A percentile compares a stretch with the other conserved stretches of the same genome.
These are phyloP conservation scores for Sciurus vulgaris DNA, from an alignment of 2,797 vertebrate genomes.

Conservation along the genomic window DNA sequence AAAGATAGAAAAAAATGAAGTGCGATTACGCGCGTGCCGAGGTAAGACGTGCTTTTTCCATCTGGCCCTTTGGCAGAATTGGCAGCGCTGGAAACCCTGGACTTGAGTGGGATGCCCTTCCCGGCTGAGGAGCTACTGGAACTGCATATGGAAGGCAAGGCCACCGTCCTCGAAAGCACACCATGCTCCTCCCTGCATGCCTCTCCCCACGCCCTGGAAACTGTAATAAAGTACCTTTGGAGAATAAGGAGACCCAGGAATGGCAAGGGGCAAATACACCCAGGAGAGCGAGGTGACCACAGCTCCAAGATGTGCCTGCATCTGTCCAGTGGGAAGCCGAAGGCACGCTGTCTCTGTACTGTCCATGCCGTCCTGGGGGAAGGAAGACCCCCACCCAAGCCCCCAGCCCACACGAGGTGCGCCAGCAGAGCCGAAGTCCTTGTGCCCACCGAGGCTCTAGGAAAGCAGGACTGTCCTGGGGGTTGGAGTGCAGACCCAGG, in stretches of 20 bases:
- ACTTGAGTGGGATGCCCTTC: accelerated
- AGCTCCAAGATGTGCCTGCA: accelerated
- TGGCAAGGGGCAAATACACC: accelerated
- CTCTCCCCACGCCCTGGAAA: no score
- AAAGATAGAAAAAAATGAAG: neutral
- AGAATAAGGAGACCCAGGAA: neutral
- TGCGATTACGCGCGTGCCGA: neutral
- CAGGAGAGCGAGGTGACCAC: neutral
- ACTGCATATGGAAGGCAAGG: neutral
- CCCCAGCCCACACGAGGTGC: no score
- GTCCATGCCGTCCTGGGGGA: neutral
- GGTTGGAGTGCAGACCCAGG: no score
- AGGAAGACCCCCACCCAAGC: no score
- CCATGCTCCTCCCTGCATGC: no score
- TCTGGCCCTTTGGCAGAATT: accelerated
- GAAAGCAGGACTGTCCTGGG: no score
- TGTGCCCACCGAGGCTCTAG: no score
- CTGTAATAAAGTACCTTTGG: neutral
- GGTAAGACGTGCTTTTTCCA: no score
- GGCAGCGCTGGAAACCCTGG: neutral
- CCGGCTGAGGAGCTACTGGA: neutral
- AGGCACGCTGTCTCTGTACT: neutral
- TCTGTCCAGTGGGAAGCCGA: neutral
- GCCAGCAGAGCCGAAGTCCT: no score
- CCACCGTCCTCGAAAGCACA: neutral